Evolutionary conservation across 2,888 invertebrate genomes (phyloP).

Genomic region (Stegophylla sp.): DNA sequence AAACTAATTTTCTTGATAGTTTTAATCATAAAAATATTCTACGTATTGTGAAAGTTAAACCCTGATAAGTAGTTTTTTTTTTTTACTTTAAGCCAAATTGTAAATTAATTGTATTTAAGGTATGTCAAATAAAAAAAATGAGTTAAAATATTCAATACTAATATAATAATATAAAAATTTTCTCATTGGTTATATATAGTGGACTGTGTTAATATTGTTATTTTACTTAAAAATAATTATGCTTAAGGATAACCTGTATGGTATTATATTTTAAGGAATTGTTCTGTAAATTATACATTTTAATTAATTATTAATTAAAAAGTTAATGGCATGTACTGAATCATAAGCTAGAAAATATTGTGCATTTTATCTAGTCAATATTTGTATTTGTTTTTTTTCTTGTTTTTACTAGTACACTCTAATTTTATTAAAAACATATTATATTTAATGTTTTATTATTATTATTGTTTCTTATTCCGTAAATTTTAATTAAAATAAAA

Average conservation of each 20-base stretch:
- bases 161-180: neutral
- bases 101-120: neutral
- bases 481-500: neutral
- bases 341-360: neutral
- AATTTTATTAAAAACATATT: constrained; percentile 22
- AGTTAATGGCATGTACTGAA: neutral
- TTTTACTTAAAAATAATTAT: neutral
- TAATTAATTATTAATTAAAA: neutral
- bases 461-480: neutral
- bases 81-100: constrained; percentile 2
- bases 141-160: neutral
- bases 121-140: neutral
- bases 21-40: too few species aligned
- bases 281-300: constrained; percentile 5
- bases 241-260: too few species aligned
- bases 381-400: constrained; percentile 29
- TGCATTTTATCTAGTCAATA: constrained; percentile 50
- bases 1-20: too few species aligned
- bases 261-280: neutral
- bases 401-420: constrained; percentile 1
- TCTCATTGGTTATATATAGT: neutral
- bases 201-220: neutral
- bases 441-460: neutral
- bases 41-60: too few species aligned
- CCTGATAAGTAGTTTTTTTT: neutral